Percentiles rank a stretch among this genome's conserved stretches.
Evolutionary conservation across 2,888 invertebrate genomes (phyloP).

Genomic region (Drosophila anomelani): DNA sequence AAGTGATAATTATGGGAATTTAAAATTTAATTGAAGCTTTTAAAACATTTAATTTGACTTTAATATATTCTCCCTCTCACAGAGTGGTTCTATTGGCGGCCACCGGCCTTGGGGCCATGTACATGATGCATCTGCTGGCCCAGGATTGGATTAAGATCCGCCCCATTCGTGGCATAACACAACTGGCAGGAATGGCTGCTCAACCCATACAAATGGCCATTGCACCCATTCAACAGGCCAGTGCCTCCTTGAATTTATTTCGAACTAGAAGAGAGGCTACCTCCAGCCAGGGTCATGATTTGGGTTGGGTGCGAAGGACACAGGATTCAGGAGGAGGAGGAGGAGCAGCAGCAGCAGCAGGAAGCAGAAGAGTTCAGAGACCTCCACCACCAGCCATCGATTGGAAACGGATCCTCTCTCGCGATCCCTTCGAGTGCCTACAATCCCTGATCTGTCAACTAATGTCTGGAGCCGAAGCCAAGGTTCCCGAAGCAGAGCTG

Average conservation of each 20-base stretch:
- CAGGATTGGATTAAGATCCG: constrained; percentile 85
- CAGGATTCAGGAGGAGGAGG: constrained; percentile 24
- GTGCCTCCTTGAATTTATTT: constrained; percentile 57
- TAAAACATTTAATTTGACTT: neutral
- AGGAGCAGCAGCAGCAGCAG: neutral
- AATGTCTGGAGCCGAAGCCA: constrained; percentile 81
- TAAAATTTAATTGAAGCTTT: neutral
- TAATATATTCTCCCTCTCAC: neutral
- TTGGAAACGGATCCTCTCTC: constrained; percentile 82
- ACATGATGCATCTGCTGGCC: constrained; percentile 85
- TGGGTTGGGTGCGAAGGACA: constrained; percentile 39
- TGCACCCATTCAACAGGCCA: constrained; percentile 60
- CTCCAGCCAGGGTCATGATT: constrained; percentile 27
- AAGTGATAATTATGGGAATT: neutral
- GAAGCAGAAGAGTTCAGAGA: neutral
- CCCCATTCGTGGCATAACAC: constrained; percentile 76
- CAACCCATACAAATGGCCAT: constrained; percentile 51
- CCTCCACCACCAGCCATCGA: constrained; percentile 63
- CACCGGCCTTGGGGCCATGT: constrained; percentile 85
- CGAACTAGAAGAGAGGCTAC: constrained; percentile 73
- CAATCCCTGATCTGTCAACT: constrained; percentile 84
- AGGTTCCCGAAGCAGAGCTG: constrained; percentile 76
- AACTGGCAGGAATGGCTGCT: constrained; percentile 64
- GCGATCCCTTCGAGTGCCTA: constrained; percentile 83
- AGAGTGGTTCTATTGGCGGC: constrained; percentile 83